A percentile compares a stretch with the other conserved stretches of the same genome.
phyloP scores from a whole-genome alignment of 2,888 invertebrate species.

The Allacma fusca region DNA sequence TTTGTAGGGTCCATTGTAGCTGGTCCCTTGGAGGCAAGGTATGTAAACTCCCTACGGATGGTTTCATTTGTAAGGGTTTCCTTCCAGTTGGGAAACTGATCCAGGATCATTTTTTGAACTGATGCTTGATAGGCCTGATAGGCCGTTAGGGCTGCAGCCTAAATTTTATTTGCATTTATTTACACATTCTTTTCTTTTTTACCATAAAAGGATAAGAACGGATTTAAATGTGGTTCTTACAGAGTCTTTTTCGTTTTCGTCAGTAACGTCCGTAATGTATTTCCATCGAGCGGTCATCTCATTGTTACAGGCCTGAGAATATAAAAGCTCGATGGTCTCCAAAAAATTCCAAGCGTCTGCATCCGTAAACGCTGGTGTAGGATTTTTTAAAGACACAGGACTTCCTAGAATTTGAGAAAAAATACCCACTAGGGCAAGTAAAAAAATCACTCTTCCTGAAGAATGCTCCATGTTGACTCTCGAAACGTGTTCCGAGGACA shows the following conservation, averaged over 20 bases:
- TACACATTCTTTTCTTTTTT: too few species aligned
- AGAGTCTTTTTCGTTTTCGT: conserved; percentile 55
- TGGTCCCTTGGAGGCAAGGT: conserved; percentile 56
- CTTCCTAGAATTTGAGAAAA: too few species aligned
- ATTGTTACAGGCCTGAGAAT: conserved; percentile 42
- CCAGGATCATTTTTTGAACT: conserved; percentile 25
- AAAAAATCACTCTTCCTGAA: too few species aligned
- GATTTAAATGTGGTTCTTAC: too few species aligned
- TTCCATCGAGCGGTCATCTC: conserved; percentile 50
- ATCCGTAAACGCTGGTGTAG: neutral
- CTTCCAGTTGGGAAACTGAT: conserved; percentile 14
- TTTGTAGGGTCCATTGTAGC: conserved; percentile 50
- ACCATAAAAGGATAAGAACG: too few species aligned
- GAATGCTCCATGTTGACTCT: too few species aligned
- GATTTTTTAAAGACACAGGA: too few species aligned
- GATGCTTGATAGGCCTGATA: conserved; percentile 33
- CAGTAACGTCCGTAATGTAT: conserved; percentile 58
- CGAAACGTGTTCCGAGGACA: too few species aligned
- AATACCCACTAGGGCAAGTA: too few species aligned
- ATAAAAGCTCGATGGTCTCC: conserved; percentile 24
- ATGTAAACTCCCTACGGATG: conserved; percentile 54
- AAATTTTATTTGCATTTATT: neutral
- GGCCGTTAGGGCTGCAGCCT: conserved; percentile 23
- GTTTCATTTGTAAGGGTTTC: conserved; percentile 16
- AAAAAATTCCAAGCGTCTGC: conserved; percentile 5